These are phyloP conservation scores for Bactericera cockerelli DNA, from an alignment of 1,140 invertebrate genomes.

Conservation along the genomic window DNA sequence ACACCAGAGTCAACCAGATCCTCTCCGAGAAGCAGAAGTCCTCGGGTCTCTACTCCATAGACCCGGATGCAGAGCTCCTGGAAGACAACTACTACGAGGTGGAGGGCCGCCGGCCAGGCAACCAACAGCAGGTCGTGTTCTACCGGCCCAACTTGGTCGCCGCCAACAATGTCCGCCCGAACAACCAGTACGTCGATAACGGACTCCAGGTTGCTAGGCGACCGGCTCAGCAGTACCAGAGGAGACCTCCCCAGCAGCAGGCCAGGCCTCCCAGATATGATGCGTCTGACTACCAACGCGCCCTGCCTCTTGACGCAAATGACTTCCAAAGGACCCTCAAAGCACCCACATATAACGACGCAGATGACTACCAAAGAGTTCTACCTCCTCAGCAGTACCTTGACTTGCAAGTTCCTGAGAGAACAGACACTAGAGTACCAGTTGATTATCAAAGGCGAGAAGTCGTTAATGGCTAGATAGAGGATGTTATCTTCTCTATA, in stretches of 20 bases:
- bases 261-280: neutral
- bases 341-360: neutral
- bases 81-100: neutral
- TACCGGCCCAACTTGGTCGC: neutral
- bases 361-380: neutral
- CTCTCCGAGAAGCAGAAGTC: conserved; percentile 1
- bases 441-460: neutral
- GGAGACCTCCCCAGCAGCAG: neutral
- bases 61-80: neutral
- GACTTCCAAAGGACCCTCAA: neutral
- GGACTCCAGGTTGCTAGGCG: neutral
- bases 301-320: neutral
- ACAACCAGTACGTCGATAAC: neutral
- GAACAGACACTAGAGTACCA: neutral
- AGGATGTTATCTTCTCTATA: too few species aligned
- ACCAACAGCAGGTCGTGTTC: neutral
- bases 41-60: neutral
- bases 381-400: neutral
- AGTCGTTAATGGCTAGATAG: too few species aligned
- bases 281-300: neutral
- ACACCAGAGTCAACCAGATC: neutral
- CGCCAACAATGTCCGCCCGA: neutral
- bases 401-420: neutral
- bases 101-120: neutral
- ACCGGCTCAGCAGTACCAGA: neutral